Evolutionary conservation across 2,113 vertebrate species (phyloP), one percentile per base, ranked within the genome.

Genomic region (Ivindomyrus marchei): DNA sequence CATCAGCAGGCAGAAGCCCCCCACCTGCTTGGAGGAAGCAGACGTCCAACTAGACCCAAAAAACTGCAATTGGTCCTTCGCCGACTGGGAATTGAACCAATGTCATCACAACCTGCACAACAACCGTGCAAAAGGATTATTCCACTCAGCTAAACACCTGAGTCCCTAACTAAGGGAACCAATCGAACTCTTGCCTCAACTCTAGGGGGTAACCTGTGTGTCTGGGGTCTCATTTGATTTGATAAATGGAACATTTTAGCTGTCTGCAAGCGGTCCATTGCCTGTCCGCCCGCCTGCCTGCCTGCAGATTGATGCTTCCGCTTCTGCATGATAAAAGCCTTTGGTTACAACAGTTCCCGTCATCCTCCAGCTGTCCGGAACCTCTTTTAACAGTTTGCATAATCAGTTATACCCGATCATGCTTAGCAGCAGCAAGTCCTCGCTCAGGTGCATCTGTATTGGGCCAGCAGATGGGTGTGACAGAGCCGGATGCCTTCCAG

Each of bases 321-420:
- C 49, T 53, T n/a, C 85, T 24, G 21, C 24, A 52, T 53, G 85
- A 87, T 46, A 87, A 87, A 87, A 87, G 85, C 85, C 45, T 31
- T 52, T 87, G 49, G 85, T 87, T 52, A 87, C 85, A 85, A 85
- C 85, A 36, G 19, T 85, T 85, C 83, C 83, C 45, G 42, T 85
- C 85, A 31, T 52, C 85, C 85, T 87, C 85, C 85, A 85, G 85
- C 85, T 87, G 85, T 52, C 85, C 83, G 19, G 83, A 85, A 45
- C 39, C 83, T 85, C 83, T 85, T 85, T 85, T 85, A 47, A 47
- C 83, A 85, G 83, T 47, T 47, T 47, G 83, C 21, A 85, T 47
- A 47, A 85, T 85, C 83, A 85, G 45, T 85, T 85, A 85, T 85
- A 85, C 24, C 83, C 83, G 83, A 85, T 85, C 83, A 46, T 24